Evolutionary conservation across 2,113 vertebrate species (phyloP), one percentile per base, ranked within the genome.

Genomic region (Copsychus sechellarum): DNA sequence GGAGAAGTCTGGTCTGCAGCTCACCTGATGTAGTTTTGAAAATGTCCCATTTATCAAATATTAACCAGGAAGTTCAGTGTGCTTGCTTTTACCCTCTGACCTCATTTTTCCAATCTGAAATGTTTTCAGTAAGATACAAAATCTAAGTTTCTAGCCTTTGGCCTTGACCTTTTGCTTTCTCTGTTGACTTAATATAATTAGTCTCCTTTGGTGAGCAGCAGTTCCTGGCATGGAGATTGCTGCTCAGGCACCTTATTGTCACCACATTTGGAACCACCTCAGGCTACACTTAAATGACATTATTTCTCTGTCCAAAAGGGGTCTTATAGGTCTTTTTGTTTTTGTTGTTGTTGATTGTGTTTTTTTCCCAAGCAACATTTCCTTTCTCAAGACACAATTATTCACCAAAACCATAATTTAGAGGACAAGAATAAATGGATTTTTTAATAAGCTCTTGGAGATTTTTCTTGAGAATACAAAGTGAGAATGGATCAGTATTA

Each of bases 231-330:
- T 61, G 86, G 60, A 79, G 18, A 62, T 87, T 79, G 36, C 69
- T 95, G 24, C 80, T 79, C 33, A 9, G 29, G 72, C 48, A 53
- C 66, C 42, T 91, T 34, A 4, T 65, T 5, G 11, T 65, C 70
- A 77, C 82, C 60, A 88, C 54, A 88, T 70, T 36, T 83, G 50
- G 23, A 77, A 77, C 54, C 29, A 61, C 79, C 64, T 83, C 86
- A 50, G 83, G 86, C 76, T 90, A 47, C 72, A 88, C 71, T 95
- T 92, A 95, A 89, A 90, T 77, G 64, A 33, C 25, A 4, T 86
- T 58, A 48, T 48, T 45, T 81, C 38, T 86, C 10, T 42, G 23
- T 50, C 53, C 50, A 70, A 65, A 85, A 50, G 62, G 38, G 72
- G 47, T 80, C 45, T 73, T 79, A 79, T 17, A 65, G 48, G 21